These are phyloP conservation scores for Schmidtea mediterranea DNA, from an alignment of 1,140 invertebrate species.

Conservation along the genomic window DNA sequence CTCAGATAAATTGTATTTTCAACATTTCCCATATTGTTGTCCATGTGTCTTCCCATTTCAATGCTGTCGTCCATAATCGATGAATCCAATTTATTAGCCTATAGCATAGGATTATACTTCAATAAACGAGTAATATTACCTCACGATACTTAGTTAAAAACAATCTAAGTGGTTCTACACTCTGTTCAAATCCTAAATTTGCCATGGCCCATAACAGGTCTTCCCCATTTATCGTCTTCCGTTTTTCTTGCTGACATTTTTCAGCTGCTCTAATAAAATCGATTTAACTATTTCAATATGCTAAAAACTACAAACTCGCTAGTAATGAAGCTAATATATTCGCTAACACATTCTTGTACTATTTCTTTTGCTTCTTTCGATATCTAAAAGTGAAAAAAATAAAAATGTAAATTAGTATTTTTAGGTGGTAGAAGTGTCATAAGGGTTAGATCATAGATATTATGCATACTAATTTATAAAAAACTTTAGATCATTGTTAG, in stretches of 20 bases:
- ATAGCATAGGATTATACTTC: no score
- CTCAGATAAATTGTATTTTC: no score
- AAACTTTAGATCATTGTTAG: no score
- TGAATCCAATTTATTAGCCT: conserved; percentile 3
- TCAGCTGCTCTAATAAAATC: conserved; percentile 43
- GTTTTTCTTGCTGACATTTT: conserved; percentile 76
- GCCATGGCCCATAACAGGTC: conserved; percentile 76
- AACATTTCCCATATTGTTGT: no score
- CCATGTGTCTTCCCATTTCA: no score
- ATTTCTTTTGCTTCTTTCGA: conserved; percentile 96
- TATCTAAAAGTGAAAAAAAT: conserved; percentile 53
- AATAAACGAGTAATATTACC: no score
- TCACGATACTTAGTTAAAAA: conserved; percentile 91
- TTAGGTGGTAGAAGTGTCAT: no score
- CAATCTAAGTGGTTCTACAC: conserved; percentile 77
- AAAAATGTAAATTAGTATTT: no score
- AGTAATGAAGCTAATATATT: conserved; percentile 96
- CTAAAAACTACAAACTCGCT: conserved; percentile 39
- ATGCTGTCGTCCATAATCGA: not conserved
- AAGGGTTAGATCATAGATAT: no score
- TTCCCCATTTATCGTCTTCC: conserved; percentile 94
- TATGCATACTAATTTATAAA: no score
- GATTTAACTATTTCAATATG: not conserved
- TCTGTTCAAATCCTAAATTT: conserved; percentile 84
- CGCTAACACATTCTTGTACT: conserved; percentile 95